Evolutionary conservation across 2,888 invertebrate species (phyloP), one percentile per base, ranked within the genome.

Genomic region (Synergus japonicus): DNA sequence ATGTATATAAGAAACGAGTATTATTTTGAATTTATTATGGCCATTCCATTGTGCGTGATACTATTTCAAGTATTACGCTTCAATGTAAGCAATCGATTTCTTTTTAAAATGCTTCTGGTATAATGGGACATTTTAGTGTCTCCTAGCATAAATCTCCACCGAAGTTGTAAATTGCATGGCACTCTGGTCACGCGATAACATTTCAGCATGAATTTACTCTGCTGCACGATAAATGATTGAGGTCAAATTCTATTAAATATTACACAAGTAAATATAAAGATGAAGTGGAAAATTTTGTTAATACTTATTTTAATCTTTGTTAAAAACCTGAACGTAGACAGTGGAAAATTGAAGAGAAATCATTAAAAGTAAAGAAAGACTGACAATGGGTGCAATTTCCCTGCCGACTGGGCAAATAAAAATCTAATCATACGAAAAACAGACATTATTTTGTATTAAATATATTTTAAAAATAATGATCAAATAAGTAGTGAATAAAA

Each of bases 61-160:
- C 54, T 54, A 54, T 54, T 54, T 54, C 54, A n/a, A 54, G 8
- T 54, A 54, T n/a, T n/a, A 8, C 54, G n/a, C n/a, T 54, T n/a
- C 8, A n/a, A 54, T 49, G 73, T 73, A 73, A 73, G 73, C 73
- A 54, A 73, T 73, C 73, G 73, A 73, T 73, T 49, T 73, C n/a
- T 54, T n/a, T 9, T n/a, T 15, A 49, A 73, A 29, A 29, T 73
- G 13, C n/a, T n/a, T 29, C 73, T 73, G 8, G 49, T 13, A 29
- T 29, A 73, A 73, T 54, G 49, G 73, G 29, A 73, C 37, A 46
- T 73, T 54, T 73, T 49, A 73, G 37, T 73, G 73, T 73, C 73
- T 73, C 73, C 49, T 73, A 29, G 4, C 37, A 73, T 73, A 73
- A 73, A 73, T 73, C 73, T 73, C 73, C 1, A 15, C 49, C n/a